phyloP scores from a whole-genome alignment of 1,140 invertebrate genomes.

The Diploscapter pachys region DNA sequence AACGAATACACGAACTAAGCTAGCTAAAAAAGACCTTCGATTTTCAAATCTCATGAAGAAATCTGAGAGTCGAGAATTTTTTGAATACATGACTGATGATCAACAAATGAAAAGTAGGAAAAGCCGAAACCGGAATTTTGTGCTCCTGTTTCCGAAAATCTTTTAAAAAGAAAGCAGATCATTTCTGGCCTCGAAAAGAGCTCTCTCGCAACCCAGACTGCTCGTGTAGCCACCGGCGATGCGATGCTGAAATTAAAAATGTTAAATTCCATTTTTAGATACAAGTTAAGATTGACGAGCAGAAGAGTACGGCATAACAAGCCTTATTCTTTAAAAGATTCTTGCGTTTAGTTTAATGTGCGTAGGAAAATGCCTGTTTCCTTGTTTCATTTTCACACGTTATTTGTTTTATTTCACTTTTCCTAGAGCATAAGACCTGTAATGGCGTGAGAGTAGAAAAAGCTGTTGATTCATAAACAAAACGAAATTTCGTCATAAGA shows the following conservation, averaged over 20 bases:
- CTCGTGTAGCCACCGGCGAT: conserved; percentile 81
- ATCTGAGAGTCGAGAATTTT: background rate
- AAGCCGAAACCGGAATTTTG: background rate
- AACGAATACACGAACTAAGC: conserved; percentile 3
- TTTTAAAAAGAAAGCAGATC: conserved; percentile 67
- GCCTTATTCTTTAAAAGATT: too few species aligned
- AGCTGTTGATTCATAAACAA: too few species aligned
- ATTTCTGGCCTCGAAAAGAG: conserved; percentile 81
- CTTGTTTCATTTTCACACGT: too few species aligned
- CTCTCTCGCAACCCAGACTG: conserved; percentile 77
- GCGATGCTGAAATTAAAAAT: conserved; percentile 65
- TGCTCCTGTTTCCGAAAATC: background rate
- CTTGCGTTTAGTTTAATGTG: too few species aligned
- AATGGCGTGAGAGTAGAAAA: too few species aligned
- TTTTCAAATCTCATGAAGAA: background rate
- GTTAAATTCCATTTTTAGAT: conserved; percentile 1
- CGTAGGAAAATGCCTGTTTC: too few species aligned
- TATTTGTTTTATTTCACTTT: background rate
- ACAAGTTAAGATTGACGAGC: background rate
- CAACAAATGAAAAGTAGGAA: conserved; percentile 6
- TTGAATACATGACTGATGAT: background rate
- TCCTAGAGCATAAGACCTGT: background rate
- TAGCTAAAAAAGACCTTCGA: conserved; percentile 18
- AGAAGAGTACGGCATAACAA: too few species aligned
- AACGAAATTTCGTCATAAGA: too few species aligned